A percentile compares a stretch with the other conserved stretches of the same genome.
Evolutionary conservation across 2,113 vertebrate species (phyloP).

Genomic region (Etheostoma cragini): DNA sequence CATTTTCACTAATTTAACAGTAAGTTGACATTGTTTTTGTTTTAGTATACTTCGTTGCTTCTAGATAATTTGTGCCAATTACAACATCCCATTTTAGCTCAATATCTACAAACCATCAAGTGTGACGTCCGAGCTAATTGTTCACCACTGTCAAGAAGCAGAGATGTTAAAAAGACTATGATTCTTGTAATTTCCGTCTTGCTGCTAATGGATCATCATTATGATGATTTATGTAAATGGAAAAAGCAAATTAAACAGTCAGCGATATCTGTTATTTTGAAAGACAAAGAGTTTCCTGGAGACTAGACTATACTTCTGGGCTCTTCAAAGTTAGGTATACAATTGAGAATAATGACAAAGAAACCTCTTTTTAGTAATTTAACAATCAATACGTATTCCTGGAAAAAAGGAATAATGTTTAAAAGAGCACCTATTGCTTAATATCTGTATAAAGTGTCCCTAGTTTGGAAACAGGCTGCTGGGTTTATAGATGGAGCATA

Average conservation of each 20-base stretch:
- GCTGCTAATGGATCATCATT: slow-evolving; percentile 55
- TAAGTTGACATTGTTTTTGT: not conserved
- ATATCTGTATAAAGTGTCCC: slow-evolving; percentile 9
- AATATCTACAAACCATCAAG: not conserved
- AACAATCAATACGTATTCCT: slow-evolving; percentile 23
- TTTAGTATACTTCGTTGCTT: not conserved
- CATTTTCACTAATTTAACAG: not conserved
- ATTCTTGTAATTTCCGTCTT: not conserved
- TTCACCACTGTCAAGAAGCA: slow-evolving; percentile 26
- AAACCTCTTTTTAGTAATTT: not conserved
- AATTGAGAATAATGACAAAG: not conserved
- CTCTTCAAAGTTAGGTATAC: slow-evolving; percentile 30
- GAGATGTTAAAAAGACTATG: not conserved
- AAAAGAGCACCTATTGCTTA: slow-evolving; percentile 15
- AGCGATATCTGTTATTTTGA: slow-evolving; percentile 31
- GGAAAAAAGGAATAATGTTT: slow-evolving; percentile 8
- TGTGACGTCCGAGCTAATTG: not conserved
- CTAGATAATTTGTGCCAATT: not conserved
- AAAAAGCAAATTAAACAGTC: slow-evolving; percentile 47
- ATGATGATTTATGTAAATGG: slow-evolving; percentile 50
- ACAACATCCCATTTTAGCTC: not conserved
- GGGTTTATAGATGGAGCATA: not conserved
- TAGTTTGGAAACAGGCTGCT: slow-evolving; percentile 31
- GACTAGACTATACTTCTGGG: not conserved
- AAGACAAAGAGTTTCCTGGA: slow-evolving; percentile 42